These are phyloP conservation scores for Diceros bicornis DNA, from an alignment of 2,797 vertebrate species.

Conservation along the genomic window DNA sequence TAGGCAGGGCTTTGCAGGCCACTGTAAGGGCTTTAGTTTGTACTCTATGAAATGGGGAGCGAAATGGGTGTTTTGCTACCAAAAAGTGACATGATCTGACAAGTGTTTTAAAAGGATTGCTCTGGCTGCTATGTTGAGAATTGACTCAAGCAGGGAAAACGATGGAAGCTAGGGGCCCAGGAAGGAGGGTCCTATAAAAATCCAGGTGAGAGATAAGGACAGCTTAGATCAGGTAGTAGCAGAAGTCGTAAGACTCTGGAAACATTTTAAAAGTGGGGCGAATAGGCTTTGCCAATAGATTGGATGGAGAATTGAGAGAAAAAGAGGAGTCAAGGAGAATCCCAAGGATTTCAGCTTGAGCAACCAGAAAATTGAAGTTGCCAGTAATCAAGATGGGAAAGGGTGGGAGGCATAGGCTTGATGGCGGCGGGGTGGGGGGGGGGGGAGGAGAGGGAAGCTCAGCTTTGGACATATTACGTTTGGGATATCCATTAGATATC, in stretches of 20 bases:
- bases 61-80: background rate
- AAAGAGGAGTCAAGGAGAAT: background rate
- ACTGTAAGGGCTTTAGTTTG: background rate
- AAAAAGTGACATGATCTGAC: background rate
- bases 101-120: background rate
- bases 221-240: background rate
- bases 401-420: background rate
- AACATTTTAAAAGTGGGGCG: background rate
- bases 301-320: background rate
- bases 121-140: background rate
- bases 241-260: background rate
- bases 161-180: background rate
- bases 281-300: background rate
- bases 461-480: background rate
- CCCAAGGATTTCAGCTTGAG: conserved; percentile 21
- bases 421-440: no score
- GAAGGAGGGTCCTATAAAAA: background rate
- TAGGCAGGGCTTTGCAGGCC: background rate
- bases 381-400: background rate
- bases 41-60: background rate
- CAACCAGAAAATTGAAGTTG: background rate
- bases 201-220: background rate
- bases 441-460: background rate
- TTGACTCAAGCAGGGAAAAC: background rate
- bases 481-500: background rate